Evolutionary conservation across 1,140 invertebrate genomes (phyloP).

Genomic region (Probaryconus sp.): DNA sequence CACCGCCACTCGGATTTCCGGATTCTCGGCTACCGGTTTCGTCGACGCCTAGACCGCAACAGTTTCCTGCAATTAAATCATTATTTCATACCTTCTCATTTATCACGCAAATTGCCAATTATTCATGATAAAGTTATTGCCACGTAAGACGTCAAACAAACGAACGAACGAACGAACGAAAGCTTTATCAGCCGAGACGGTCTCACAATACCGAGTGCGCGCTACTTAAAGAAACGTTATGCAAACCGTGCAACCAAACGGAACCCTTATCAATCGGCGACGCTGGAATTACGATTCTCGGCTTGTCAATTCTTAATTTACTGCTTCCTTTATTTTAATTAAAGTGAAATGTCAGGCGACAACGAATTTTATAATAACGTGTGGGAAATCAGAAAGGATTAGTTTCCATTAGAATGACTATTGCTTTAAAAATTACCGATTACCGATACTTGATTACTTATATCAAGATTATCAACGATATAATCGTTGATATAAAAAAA

Average conservation of each 20-base stretch:
- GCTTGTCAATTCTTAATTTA: no score
- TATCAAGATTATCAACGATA: no score
- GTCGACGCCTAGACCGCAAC: conserved; percentile 70
- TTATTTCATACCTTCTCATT: conserved; percentile 38
- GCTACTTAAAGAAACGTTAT: conserved; percentile 10
- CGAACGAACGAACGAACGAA: not conserved
- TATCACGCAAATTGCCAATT: conserved; percentile 38
- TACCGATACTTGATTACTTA: no score
- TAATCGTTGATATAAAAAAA: no score
- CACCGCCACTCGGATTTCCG: conserved; percentile 65
- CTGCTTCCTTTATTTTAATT: no score
- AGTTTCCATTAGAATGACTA: no score
- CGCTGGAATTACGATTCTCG: no score
- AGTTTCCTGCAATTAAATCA: conserved; percentile 69
- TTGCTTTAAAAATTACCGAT: no score
- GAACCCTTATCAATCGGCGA: conserved; percentile 11
- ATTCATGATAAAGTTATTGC: conserved; percentile 24
- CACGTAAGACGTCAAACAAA: not conserved
- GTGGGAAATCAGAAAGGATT: no score
- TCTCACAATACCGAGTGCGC: not conserved
- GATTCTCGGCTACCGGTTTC: conserved; percentile 65
- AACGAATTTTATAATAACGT: no score
- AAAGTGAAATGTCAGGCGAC: no score
- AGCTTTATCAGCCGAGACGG: conserved; percentile 2
- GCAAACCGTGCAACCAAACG: conserved; percentile 13